A percentile compares a stretch with the other conserved stretches of the same genome.
phyloP scores from a whole-genome alignment of 2,888 invertebrate species.

The Torymus aiolomorphi region DNA sequence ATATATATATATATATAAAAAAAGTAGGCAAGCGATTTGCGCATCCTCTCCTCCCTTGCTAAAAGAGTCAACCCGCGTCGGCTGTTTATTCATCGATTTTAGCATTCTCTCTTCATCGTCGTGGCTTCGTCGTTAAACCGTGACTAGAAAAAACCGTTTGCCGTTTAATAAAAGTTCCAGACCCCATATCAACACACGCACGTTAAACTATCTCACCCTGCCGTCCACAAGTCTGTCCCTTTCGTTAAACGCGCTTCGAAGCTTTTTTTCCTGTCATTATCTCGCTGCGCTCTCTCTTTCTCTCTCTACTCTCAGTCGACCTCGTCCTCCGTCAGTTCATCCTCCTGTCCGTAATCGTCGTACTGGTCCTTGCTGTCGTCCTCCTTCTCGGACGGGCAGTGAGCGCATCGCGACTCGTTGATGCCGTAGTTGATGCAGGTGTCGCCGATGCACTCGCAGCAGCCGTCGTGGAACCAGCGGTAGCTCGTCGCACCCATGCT shows the following conservation, averaged over 20 bases:
- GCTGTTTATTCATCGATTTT: too few species aligned
- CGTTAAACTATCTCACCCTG: too few species aligned
- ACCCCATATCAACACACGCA: neutral
- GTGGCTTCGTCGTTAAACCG: conserved; percentile 22
- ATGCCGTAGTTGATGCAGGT: conserved; percentile 93
- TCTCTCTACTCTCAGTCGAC: conserved; percentile 60
- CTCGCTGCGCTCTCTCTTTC: too few species aligned
- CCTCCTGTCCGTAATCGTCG: conserved; percentile 78
- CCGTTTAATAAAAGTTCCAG: conserved; percentile 8
- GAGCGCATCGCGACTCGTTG: conserved; percentile 85
- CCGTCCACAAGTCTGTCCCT: neutral
- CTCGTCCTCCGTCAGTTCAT: conserved; percentile 77
- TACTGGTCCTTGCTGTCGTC: conserved; percentile 72
- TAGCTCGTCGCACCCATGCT: conserved; percentile 90
- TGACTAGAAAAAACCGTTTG: conserved; percentile 51
- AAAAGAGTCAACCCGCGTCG: too few species aligned
- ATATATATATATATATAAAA: too few species aligned
- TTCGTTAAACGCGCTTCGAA: conserved; percentile 7
- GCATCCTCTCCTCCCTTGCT: too few species aligned
- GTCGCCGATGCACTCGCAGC: conserved; percentile 94
- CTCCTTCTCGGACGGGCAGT: conserved; percentile 69
- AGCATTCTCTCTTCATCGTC: neutral
- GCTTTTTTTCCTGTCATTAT: neutral
- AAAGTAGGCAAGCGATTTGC: too few species aligned
- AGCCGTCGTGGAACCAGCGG: conserved; percentile 96